These are phyloP conservation scores for Rugalucina vietnamica DNA, from an alignment of 2,888 invertebrate species.

Conservation along the genomic window DNA sequence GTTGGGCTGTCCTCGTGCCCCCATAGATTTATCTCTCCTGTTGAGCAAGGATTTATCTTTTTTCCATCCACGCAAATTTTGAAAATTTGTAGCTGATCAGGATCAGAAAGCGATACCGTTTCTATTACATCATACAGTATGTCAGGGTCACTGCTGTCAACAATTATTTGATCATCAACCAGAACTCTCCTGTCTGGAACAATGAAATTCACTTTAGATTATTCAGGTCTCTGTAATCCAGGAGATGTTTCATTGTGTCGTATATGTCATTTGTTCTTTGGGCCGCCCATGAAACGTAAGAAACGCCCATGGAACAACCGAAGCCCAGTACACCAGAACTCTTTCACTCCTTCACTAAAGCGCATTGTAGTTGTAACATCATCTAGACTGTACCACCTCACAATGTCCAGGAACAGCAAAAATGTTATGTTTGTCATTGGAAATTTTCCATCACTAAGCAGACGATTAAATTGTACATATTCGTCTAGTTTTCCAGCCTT, in stretches of 20 bases:
- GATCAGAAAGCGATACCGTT: conserved; percentile 9
- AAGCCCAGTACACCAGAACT: conserved; percentile 43
- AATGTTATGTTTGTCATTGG: conserved; percentile 43
- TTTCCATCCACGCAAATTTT: conserved; percentile 54
- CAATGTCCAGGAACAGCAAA: conserved; percentile 45
- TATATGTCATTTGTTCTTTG: conserved; percentile 42
- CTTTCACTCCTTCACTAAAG: conserved; percentile 35
- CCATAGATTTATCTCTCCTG: conserved; percentile 46
- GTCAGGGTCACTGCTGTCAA: conserved; percentile 1
- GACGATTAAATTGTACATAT: conserved; percentile 17
- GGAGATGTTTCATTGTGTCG: not conserved
- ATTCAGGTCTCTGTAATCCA: not conserved
- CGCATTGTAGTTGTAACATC: conserved; percentile 24
- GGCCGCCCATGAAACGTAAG: conserved; percentile 45
- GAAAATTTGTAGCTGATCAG: conserved; percentile 29
- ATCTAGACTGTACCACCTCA: conserved; percentile 42
- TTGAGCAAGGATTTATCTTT: conserved; percentile 46
- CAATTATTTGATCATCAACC: no score
- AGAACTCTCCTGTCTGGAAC: no score
- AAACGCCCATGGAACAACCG: conserved; percentile 46
- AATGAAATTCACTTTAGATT: conserved; percentile 38
- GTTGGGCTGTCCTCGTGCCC: conserved; percentile 45
- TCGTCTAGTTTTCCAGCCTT: conserved; percentile 20
- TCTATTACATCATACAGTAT: conserved; percentile 34
- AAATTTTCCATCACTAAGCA: conserved; percentile 24